Conservation (phyloP, 2,113 vertebrate species). For the Pedionomus torquatus region DNA sequence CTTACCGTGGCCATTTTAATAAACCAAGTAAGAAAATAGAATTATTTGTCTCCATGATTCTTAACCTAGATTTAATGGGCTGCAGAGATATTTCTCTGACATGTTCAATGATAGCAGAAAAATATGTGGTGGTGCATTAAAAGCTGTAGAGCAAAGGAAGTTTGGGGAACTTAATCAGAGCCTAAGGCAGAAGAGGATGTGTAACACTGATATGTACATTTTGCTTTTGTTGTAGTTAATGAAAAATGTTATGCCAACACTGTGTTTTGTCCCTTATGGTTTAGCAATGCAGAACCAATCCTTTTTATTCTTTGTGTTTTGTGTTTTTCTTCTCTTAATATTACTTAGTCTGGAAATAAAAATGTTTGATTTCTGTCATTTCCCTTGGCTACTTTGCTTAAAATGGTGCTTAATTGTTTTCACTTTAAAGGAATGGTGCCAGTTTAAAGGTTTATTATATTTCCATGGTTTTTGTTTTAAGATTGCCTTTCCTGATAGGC, state of each 20-base stretch:
- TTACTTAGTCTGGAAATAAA: constrained; percentile 62
- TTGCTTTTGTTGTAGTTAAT: constrained; percentile 58
- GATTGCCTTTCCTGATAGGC: background rate
- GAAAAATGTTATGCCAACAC: constrained; percentile 52
- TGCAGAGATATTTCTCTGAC: constrained; percentile 64
- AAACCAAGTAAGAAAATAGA: background rate
- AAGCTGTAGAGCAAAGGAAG: constrained; percentile 54
- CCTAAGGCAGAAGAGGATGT: constrained; percentile 52
- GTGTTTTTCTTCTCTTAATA: constrained; percentile 23
- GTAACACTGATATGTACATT: constrained; percentile 54
- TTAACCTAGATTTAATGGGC: constrained; percentile 57
- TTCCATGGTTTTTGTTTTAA: constrained; percentile 7
- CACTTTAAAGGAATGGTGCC: background rate
- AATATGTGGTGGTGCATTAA: constrained; percentile 57
- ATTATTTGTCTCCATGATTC: constrained; percentile 24
- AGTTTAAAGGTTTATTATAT: constrained; percentile 15
- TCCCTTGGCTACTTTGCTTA: constrained; percentile 29
- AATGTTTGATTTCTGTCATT: constrained; percentile 55
- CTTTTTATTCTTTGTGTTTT: constrained; percentile 48
- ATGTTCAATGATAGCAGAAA: constrained; percentile 50
- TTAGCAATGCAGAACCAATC: constrained; percentile 54
- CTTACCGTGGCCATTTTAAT: background rate
- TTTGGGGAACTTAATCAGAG: constrained; percentile 63
- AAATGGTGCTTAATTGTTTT: constrained; percentile 48
- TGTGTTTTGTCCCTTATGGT: constrained; percentile 38